Evolutionary conservation across 1,140 invertebrate genomes (phyloP), one percentile per base, ranked within the genome.

Genomic region (Macrobrachium rosenbergii): DNA sequence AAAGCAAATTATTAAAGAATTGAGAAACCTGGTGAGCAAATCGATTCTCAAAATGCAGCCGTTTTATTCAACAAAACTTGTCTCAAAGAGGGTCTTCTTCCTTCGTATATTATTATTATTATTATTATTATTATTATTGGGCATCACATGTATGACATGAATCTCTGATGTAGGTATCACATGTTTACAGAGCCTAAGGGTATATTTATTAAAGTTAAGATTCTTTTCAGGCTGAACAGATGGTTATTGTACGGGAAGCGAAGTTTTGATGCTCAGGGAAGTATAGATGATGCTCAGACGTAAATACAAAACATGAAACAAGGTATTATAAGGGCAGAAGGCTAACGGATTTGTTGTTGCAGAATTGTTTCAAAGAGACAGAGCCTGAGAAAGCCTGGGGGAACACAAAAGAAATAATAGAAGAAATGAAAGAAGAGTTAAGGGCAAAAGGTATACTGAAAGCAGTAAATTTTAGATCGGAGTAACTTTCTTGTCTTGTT

Each of bases 191-290:
- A n/a, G n/a, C n/a, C n/a, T n/a, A 52, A 69, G 45, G 2, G 67
- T 21, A n/a, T 59, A 17, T 64, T n/a, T 16, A 80, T 78, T 23
- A 52, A 52, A 52, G 12, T 37, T 52, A 52, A 52, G 7, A 72
- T 58, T 21, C 59, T 58, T 72, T 52, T 28, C 58, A 88, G 87
- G 94, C 93, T 0, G 93, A 94, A 78, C 91, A 97, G 0, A 92
- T 96, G 87, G 91, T 93, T 0, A 93, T 96, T 90, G 94, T 97
- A 28, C 94, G 95, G 91, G 91, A 94, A 82, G 96, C 95, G 0
- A 93, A 96, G 88, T 23, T 98, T 97, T 92, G 94, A 96, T 88
- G 94, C 96, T 0, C 94, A 95, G 88, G n/a, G n/a, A 90, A 93
- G 79, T 96, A 96, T 97, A 0, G 90, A 92, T 0, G 93, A 94